Conservation (phyloP, 1,140 invertebrate species). For the Idris sp. region DNA sequence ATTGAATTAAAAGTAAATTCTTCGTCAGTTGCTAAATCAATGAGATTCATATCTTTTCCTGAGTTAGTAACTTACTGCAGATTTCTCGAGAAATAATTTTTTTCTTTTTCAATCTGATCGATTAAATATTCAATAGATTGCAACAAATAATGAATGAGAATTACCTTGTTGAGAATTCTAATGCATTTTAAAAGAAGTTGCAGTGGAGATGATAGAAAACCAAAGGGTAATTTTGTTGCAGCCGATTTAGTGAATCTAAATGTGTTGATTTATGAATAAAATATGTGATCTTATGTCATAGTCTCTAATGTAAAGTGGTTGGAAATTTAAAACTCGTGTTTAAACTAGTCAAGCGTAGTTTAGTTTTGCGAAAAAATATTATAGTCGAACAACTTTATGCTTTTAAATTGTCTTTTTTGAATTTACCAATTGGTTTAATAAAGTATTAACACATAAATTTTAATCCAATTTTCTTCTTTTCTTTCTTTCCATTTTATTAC, state of each 20-base stretch:
- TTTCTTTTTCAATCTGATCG: constrained; percentile 5
- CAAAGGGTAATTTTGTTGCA: constrained; percentile 11
- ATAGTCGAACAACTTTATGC: too few relatives aligned
- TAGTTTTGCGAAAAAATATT: constrained; percentile 4
- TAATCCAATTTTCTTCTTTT: too few relatives aligned
- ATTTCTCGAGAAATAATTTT: too few relatives aligned
- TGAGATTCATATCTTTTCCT: too few relatives aligned
- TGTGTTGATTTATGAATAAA: constrained; percentile 31
- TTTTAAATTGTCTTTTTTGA: too few relatives aligned
- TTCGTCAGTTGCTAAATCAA: too few relatives aligned
- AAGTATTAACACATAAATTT: too few relatives aligned
- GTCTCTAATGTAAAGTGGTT: not conserved
- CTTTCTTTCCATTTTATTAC: too few relatives aligned
- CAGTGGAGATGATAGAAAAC: constrained; percentile 11
- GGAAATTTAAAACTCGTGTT: constrained; percentile 6
- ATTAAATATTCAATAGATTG: constrained; percentile 16
- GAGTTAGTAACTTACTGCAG: too few relatives aligned
- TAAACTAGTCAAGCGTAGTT: constrained; percentile 10
- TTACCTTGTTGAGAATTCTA: constrained; percentile 8
- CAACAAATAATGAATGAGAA: constrained; percentile 24
- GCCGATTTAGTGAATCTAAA: constrained; percentile 12
- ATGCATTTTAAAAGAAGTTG: constrained; percentile 21
- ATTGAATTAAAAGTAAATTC: too few relatives aligned
- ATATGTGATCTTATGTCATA: constrained; percentile 15
- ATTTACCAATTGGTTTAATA: too few relatives aligned